phyloP scores from a whole-genome alignment of 2,888 invertebrate genomes.

The Mythimna vitellina region DNA sequence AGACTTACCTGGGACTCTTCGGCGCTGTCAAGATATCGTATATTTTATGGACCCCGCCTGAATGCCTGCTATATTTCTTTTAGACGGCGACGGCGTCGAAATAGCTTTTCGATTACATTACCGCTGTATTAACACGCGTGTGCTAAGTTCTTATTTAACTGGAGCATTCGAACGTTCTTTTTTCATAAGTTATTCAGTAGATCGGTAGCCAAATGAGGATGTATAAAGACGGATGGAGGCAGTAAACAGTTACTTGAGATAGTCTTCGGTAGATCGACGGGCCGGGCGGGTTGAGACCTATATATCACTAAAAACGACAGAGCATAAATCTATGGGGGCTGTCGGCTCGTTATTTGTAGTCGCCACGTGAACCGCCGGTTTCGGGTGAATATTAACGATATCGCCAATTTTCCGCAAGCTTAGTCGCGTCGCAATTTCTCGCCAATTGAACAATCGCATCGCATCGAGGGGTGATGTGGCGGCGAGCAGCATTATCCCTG shows the following conservation, averaged over 20 bases:
- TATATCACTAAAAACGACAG: slow-evolving; percentile 89
- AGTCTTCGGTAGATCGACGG: slow-evolving; percentile 79
- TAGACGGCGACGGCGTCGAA: slow-evolving; percentile 65
- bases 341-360: slow-evolving; percentile 89
- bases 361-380: slow-evolving; percentile 89
- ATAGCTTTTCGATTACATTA: slow-evolving; percentile 71
- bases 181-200: slow-evolving; percentile 61
- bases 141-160: slow-evolving; percentile 34
- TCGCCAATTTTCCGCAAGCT: slow-evolving; percentile 90
- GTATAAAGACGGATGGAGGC: slow-evolving; percentile 66
- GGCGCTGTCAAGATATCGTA: slow-evolving; percentile 78
- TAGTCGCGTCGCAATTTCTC: slow-evolving; percentile 90
- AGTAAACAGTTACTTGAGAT: slow-evolving; percentile 81
- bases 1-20: slow-evolving; percentile 82
- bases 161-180: slow-evolving; percentile 20
- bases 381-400: slow-evolving; percentile 91
- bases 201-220: slow-evolving; percentile 67
- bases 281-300: slow-evolving; percentile 76
- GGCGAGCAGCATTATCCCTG: slow-evolving; percentile 72
- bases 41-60: slow-evolving; percentile 77
- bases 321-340: slow-evolving; percentile 88
- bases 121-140: slow-evolving; percentile 59
- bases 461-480: slow-evolving; percentile 77
- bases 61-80: slow-evolving; percentile 74
- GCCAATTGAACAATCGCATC: slow-evolving; percentile 90